These are phyloP conservation scores for Sitta carolinensis DNA, from an alignment of 2,797 vertebrate genomes.

Conservation along the genomic window DNA sequence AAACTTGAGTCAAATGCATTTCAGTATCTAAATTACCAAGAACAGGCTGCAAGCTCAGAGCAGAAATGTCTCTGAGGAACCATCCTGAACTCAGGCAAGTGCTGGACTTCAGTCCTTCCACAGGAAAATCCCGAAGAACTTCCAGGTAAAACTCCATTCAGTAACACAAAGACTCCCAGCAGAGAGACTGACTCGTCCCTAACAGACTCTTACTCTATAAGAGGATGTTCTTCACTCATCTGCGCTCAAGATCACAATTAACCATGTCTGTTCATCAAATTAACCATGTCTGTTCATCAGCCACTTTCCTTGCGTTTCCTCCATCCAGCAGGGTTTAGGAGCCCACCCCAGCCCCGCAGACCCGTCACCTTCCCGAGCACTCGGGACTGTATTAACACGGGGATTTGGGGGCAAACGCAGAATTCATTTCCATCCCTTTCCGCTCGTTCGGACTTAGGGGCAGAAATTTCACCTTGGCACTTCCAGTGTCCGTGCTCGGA, in stretches of 20 bases:
- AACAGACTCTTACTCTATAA: not conserved
- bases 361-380: not conserved
- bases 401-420: rapidly evolving
- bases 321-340: not conserved
- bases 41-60: not conserved
- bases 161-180: rapidly evolving
- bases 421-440: not conserved
- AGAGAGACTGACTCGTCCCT: not conserved
- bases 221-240: not conserved
- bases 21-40: not conserved
- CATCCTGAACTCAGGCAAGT: not conserved
- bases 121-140: rapidly evolving
- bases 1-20: not conserved
- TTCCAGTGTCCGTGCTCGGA: not conserved
- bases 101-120: not conserved
- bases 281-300: not conserved
- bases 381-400: rapidly evolving
- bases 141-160: rapidly evolving
- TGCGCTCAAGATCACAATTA: not conserved
- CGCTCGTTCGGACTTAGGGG: rapidly evolving
- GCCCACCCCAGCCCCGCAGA: too few relatives aligned
- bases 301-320: not conserved
- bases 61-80: not conserved
- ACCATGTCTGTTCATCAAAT: not conserved
- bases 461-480: not conserved